Evolutionary conservation across 2,888 invertebrate species (phyloP).

Genomic region (Papilio elwesi): DNA sequence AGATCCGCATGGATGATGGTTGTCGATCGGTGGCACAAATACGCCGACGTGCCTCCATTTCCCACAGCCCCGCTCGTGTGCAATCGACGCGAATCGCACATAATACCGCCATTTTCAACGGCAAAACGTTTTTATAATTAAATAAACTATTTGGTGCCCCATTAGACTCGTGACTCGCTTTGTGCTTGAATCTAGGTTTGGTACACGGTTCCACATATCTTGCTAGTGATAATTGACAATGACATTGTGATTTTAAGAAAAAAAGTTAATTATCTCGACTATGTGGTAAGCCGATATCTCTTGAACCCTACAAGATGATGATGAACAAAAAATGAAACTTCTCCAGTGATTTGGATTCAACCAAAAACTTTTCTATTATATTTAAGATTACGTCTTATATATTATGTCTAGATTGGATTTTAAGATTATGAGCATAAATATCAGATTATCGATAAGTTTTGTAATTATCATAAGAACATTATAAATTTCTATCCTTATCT

Average conservation of each 20-base stretch:
- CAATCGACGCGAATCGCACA: slow-evolving; percentile 54
- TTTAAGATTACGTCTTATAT: no score
- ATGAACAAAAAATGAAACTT: no score
- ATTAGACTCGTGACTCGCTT: slow-evolving; percentile 9
- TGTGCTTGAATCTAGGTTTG: background rate
- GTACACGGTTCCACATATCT: background rate
- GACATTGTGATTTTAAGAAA: slow-evolving; percentile 5
- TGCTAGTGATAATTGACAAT: slow-evolving; percentile 4
- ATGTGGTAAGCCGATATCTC: background rate
- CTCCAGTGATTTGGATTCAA: no score
- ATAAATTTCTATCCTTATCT: no score
- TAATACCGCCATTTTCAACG: slow-evolving; percentile 52
- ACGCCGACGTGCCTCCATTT: slow-evolving; percentile 55
- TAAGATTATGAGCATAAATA: no score
- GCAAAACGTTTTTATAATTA: slow-evolving; percentile 47
- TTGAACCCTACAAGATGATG: no score
- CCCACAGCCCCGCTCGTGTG: slow-evolving; percentile 61
- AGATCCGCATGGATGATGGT: slow-evolving; percentile 31
- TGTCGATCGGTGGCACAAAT: slow-evolving; percentile 47
- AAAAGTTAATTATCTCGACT: background rate
- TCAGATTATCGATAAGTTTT: no score
- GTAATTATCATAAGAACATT: no score
- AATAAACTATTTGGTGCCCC: slow-evolving; percentile 34
- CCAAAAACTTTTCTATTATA: no score
- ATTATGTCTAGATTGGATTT: no score